phyloP scores from a whole-genome alignment of 2,888 invertebrate species.

The Drosophila pseudotalamancana region DNA sequence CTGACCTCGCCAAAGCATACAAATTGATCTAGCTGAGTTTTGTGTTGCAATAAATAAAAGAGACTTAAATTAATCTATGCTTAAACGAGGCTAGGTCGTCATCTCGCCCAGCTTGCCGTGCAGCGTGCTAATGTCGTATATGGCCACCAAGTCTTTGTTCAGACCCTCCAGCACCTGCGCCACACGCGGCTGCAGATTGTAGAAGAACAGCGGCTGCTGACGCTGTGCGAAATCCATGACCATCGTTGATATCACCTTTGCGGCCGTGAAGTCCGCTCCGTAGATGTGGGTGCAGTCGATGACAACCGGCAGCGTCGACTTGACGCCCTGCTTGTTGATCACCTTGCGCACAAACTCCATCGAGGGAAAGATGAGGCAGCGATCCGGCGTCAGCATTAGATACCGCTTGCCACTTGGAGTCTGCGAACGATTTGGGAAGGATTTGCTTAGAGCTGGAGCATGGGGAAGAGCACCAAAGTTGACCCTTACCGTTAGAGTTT shows the following conservation, averaged over 20 bases:
- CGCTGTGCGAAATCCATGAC: slow-evolving; percentile 90
- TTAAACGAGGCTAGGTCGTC: slow-evolving; percentile 54
- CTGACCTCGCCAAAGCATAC: slow-evolving; percentile 62
- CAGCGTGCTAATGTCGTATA: slow-evolving; percentile 90
- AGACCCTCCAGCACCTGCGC: slow-evolving; percentile 92
- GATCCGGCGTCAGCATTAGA: slow-evolving; percentile 93
- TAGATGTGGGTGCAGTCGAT: slow-evolving; percentile 95
- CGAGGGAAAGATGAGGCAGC: slow-evolving; percentile 95
- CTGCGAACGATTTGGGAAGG: slow-evolving; percentile 62
- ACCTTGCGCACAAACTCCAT: slow-evolving; percentile 94
- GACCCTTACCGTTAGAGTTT: slow-evolving; percentile 89
- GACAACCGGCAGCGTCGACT: slow-evolving; percentile 90
- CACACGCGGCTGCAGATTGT: slow-evolving; percentile 92
- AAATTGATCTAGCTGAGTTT: slow-evolving; percentile 42
- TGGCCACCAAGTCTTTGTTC: slow-evolving; percentile 89
- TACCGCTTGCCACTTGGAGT: slow-evolving; percentile 90
- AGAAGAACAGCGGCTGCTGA: slow-evolving; percentile 91
- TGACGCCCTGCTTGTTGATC: slow-evolving; percentile 91
- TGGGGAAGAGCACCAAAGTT: neutral
- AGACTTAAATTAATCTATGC: slow-evolving; percentile 50
- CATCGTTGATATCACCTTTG: slow-evolving; percentile 90
- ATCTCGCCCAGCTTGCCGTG: slow-evolving; percentile 87
- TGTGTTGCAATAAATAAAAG: slow-evolving; percentile 50
- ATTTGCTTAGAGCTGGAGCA: neutral
- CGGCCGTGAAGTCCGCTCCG: slow-evolving; percentile 94